phyloP scores from a whole-genome alignment of 2,113 vertebrate species.

The Zosterops lateralis region DNA sequence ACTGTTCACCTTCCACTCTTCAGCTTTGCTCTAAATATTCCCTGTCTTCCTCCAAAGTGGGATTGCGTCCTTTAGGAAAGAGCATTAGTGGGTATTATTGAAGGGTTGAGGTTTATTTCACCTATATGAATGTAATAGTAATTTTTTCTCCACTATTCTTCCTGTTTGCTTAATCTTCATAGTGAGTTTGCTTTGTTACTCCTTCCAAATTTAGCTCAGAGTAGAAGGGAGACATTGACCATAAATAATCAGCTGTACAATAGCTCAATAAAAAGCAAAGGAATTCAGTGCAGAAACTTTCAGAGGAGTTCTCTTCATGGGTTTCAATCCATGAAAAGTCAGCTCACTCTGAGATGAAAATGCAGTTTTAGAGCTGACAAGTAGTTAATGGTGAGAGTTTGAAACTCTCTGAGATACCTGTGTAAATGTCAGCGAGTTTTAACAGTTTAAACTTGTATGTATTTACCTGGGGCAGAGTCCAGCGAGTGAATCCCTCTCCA shows the following conservation, averaged over 20 bases:
- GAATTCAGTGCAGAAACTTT: not conserved
- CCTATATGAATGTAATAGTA: not conserved
- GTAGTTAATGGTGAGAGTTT: not conserved
- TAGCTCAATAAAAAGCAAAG: not conserved
- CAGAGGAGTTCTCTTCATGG: not conserved
- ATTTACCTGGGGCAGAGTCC: not conserved
- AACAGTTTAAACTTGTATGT: not conserved
- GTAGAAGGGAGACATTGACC: not conserved
- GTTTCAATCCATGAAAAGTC: not conserved
- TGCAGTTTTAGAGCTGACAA: not conserved
- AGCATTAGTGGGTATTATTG: rapidly evolving
- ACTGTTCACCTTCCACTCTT: not conserved
- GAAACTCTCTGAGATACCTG: not conserved
- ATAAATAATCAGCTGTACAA: not conserved
- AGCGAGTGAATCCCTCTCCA: not conserved
- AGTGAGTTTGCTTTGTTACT: not conserved
- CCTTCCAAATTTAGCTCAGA: not conserved
- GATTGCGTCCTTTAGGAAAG: not conserved
- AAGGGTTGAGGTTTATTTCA: not conserved
- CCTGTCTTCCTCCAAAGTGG: not conserved
- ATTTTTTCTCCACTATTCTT: not conserved
- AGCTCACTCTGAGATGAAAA: not conserved
- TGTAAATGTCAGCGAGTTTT: not conserved
- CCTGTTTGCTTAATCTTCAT: not conserved
- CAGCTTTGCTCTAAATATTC: not conserved